Percentiles rank a stretch among this genome's conserved stretches.
phyloP scores from a whole-genome alignment of 2,888 invertebrate species.

The Acleris cristana region DNA sequence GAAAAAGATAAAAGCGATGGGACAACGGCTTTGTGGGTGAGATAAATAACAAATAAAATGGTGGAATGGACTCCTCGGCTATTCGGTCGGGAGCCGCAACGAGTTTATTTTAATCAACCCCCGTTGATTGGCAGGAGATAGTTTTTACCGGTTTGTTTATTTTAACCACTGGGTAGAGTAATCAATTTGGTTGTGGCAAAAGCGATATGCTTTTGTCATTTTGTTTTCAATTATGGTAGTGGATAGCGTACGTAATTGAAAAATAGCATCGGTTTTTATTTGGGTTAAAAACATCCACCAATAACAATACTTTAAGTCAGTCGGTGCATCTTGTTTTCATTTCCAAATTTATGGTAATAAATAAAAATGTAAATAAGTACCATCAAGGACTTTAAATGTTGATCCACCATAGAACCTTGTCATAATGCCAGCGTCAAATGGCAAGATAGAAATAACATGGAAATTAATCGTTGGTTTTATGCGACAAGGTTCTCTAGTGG shows the following conservation, averaged over 20 bases:
- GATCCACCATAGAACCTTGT: too few relatives aligned
- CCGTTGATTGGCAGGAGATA: constrained; percentile 43
- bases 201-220: constrained; percentile 14
- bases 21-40: neutral
- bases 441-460: too few relatives aligned
- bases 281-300: too few relatives aligned
- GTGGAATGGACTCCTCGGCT: constrained; percentile 5
- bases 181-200: constrained; percentile 16
- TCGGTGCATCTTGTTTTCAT: too few relatives aligned
- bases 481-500: too few relatives aligned
- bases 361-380: too few relatives aligned
- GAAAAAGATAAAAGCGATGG: neutral
- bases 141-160: constrained; percentile 32
- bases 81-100: constrained; percentile 24
- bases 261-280: neutral
- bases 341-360: too few relatives aligned
- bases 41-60: constrained; percentile 23
- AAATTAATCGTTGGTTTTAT: too few relatives aligned
- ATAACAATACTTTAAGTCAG: too few relatives aligned
- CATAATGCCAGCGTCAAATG: too few relatives aligned
- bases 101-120: constrained; percentile 44
- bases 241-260: neutral
- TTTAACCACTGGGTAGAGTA: constrained; percentile 17
- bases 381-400: too few relatives aligned
- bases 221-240: neutral